Percentiles rank a stretch among this genome's conserved stretches.
phyloP scores from a whole-genome alignment of 2,888 invertebrate genomes.

The Eledone cirrhosa region DNA sequence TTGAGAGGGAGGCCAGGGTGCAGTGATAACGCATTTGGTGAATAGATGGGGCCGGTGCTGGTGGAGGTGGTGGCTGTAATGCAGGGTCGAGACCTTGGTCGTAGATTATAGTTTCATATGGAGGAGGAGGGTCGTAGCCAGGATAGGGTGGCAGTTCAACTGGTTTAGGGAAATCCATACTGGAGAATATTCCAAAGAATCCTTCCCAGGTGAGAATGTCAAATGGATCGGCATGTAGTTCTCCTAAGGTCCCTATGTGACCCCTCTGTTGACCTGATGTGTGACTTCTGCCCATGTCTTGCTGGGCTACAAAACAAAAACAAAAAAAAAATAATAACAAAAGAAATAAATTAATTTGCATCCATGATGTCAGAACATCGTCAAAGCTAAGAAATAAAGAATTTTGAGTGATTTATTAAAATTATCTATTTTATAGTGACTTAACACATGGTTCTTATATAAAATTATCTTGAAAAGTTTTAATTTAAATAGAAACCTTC shows the following conservation, averaged over 20 bases:
- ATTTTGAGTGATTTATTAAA: no score
- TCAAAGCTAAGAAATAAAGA: no score
- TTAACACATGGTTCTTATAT: no score
- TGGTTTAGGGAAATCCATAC: conserved; percentile 21
- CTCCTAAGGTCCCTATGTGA: background rate
- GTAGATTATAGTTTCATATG: background rate
- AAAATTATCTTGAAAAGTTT: no score
- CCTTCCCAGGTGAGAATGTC: conserved; percentile 1
- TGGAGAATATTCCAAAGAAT: conserved; percentile 7
- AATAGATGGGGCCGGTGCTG: background rate
- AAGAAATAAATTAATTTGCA: no score
- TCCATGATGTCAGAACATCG: no score
- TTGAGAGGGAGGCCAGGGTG: background rate
- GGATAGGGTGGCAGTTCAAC: conserved; percentile 21
- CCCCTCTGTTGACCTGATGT: background rate
- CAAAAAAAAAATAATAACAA: background rate
- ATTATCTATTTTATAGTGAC: no score
- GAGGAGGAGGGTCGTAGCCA: conserved; percentile 12
- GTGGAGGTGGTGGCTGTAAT: background rate
- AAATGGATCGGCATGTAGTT: background rate
- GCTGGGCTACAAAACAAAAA: background rate
- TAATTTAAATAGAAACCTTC: no score
- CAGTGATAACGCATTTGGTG: conserved; percentile 11
- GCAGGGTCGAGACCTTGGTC: background rate
- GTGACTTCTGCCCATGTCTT: background rate